Evolutionary conservation across 2,113 vertebrate species (phyloP), one percentile per base, ranked within the genome.

Genomic region (Phalacrocorax aristotelis): DNA sequence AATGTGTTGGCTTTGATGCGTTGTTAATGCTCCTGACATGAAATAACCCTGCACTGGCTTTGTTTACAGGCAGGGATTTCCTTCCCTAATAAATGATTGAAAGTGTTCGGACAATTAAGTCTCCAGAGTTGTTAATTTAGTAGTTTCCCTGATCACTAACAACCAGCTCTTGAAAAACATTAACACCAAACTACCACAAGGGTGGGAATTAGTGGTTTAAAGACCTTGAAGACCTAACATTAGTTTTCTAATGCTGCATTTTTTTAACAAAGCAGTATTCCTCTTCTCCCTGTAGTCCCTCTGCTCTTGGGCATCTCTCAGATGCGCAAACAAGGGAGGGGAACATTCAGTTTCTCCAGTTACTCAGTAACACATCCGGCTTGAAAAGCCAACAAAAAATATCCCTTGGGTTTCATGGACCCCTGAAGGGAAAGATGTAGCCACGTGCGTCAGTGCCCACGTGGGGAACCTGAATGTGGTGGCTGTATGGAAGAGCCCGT

Each of bases 51-150:
- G 14, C 1, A 0, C 42, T 40, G 55, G n/a, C 55, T 88, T 88
- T 95, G 83, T 93, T 94, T 96, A 82, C 86, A 91, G 80, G 48
- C 89, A 93, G 64, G 85, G 68, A 89, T 96, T 97, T 94, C 77
- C 86, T 96, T 96, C 77, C 80, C 80, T 82, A 91, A 93, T 90
- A 66, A 95, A 96, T 94, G 49, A 93, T 85, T 95, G 74, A 87
- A 93, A 87, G 23, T 30, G 21, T 72, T 96, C 15, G 1, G 38
- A 77, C 88, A 96, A 94, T 95, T 97, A 95, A 95, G 69, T 84
- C 77, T 83, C 34, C 72, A 57, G 68, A 80, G 62, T 7, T 40
- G 6, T 86, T 97, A 83, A 95, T 94, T 95, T 70, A 51, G 68
- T 77, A 46, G 58, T 88, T 90, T 86, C 36, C 58, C 54, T 80